A percentile compares a stretch with the other conserved stretches of the same genome.
Conservation (phyloP, 2,888 invertebrate genomes). For the Amblyjoppa fuscipennis region DNA sequence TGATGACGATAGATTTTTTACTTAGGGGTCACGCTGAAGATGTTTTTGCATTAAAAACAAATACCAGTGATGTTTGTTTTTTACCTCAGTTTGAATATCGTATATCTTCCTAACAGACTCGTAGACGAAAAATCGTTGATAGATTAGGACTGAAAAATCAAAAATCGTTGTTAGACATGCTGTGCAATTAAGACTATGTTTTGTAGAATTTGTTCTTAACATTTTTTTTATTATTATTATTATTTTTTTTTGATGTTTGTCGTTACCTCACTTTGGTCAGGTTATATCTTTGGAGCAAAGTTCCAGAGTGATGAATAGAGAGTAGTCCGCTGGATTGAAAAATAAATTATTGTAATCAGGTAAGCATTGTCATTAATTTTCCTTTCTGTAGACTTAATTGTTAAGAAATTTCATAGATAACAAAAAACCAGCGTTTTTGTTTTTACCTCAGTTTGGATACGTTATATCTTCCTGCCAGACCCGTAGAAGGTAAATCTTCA, state of each 20-base stretch:
- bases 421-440: constrained; percentile 13
- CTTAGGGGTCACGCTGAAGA: neutral
- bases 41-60: neutral
- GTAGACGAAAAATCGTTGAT: too few relatives aligned
- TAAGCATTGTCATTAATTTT: neutral
- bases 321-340: neutral
- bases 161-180: neutral
- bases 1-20: neutral
- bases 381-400: neutral
- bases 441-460: constrained; percentile 31
- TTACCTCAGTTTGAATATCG: neutral
- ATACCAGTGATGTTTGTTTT: neutral
- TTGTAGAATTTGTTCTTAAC: neutral
- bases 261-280: constrained; percentile 22
- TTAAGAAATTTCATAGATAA: neutral
- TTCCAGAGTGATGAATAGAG: neutral
- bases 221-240: neutral
- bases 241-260: constrained; percentile 6
- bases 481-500: neutral
- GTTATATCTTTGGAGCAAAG: neutral
- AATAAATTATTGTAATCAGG: neutral
- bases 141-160: neutral
- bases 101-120: neutral
- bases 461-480: constrained; percentile 7
- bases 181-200: neutral